Evolutionary conservation across 2,113 vertebrate genomes (phyloP).

Genomic region (Salvator merianae): DNA sequence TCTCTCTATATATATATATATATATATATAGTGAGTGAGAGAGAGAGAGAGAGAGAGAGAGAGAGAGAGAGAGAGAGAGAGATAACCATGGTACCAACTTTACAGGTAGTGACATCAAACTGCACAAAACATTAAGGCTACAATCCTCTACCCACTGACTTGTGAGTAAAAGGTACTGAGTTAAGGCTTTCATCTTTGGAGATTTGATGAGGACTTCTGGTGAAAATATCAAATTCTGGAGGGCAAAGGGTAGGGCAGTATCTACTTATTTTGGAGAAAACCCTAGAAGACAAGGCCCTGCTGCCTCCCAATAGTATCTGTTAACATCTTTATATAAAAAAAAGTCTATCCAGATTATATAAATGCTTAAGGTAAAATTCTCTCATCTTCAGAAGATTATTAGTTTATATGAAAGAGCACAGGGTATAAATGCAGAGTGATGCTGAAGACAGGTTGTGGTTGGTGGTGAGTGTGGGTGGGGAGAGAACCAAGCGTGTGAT

Average conservation of each 20-base stretch:
- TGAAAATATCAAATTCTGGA: conserved; percentile 6
- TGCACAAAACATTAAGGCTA: conserved; percentile 18
- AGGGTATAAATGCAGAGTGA: conserved; percentile 55
- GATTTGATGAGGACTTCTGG: background rate
- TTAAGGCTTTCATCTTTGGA: background rate
- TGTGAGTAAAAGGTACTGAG: background rate
- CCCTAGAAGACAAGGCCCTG: background rate
- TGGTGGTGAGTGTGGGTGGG: conserved; percentile 44
- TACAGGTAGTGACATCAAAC: conserved; percentile 46
- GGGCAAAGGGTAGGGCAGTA: conserved; percentile 8
- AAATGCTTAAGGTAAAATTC: conserved; percentile 64
- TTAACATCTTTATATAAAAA: background rate
- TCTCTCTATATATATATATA: too few species aligned
- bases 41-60: too few species aligned
- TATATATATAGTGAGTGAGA: too few species aligned
- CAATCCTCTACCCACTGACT: background rate
- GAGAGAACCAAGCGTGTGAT: conserved; percentile 61
- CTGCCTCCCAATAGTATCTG: background rate
- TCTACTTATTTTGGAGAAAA: conserved; percentile 27
- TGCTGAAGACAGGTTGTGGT: background rate
- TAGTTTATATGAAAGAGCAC: conserved; percentile 65
- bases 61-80: too few species aligned
- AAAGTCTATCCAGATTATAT: conserved; percentile 43
- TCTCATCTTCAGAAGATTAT: conserved; percentile 65
- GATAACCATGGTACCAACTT: too few species aligned